Evolutionary conservation across 2,888 invertebrate genomes (phyloP), one percentile per base, ranked within the genome.

Genomic region (Caradrina clavipalpis): DNA sequence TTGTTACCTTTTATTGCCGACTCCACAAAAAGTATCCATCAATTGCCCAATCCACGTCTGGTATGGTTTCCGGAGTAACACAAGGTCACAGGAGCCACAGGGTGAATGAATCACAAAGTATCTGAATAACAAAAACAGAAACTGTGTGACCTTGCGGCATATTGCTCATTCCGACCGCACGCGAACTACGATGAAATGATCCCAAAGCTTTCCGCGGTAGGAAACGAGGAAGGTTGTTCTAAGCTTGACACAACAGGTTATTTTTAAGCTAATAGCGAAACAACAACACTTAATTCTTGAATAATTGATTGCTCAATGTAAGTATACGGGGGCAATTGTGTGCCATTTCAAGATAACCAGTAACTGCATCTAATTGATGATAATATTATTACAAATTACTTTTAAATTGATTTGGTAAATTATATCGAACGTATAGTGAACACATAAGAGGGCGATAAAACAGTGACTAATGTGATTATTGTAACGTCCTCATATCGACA

Each of bases 181-280:
- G 49, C 51, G 11, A 59, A 68, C 47, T 50, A 60, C 35, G 19
- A 49, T 50, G 1, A 49, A 60, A 63, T 39, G 2, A 57, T 64
- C 50, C 47, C 15, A 13, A 22, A 65, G 26, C 19, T 61, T 51
- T 64, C 49, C 69, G 45, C 65, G 58, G 21, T 11, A 17, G n/a
- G 22, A 50, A 47, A 42, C 61, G 19, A 8, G 50, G 39, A 13
- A 26, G 13, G 39, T n/a, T n/a, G 26, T 17, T n/a, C 13, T 5
- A 39, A 26, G 51, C 57, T 42, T 66, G 58, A 63, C 50, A 62
- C 71, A 67, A 76, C 75, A 75, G 59, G 62, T 69, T 63, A 59
- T 47, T 55, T 55, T 54, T 53, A 61, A 59, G 42, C 63, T 13
- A 47, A 58, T 64, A 26, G 22, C 11, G 7, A 11, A 31, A 22